Percentiles rank a stretch among this genome's conserved stretches.
phyloP scores from a whole-genome alignment of 2,113 vertebrate genomes.

The Poicephalus meyeri region DNA sequence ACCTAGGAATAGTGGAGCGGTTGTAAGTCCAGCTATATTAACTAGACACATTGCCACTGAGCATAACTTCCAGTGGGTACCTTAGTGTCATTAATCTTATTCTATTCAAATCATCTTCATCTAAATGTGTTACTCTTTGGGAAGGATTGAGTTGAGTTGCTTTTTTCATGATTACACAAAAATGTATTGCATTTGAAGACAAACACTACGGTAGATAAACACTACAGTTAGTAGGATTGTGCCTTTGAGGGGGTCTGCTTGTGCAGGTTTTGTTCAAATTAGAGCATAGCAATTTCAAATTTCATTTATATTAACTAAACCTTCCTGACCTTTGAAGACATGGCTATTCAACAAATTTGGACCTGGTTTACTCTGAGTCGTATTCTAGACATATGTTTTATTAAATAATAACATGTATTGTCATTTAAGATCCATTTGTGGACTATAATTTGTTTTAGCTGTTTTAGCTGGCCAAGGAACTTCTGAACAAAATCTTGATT shows the following conservation, averaged over 20 bases:
- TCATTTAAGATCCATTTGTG: neutral
- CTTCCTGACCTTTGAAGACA: neutral
- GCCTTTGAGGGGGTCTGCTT: constrained; percentile 15
- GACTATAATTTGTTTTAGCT: neutral
- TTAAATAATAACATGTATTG: neutral
- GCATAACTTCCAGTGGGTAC: neutral
- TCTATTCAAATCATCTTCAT: neutral
- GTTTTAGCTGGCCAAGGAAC: neutral
- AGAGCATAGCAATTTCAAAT: neutral
- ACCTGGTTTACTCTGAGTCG: neutral
- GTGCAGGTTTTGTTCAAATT: neutral
- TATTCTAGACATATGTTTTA: neutral
- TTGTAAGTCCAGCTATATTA: neutral
- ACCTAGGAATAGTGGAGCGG: neutral
- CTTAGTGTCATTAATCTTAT: neutral
- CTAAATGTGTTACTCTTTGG: neutral
- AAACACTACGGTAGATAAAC: neutral
- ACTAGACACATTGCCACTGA: neutral
- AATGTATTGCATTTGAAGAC: neutral
- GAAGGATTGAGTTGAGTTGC: constrained; percentile 22
- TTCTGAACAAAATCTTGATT: neutral
- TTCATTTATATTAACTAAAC: neutral
- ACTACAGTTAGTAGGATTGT: neutral
- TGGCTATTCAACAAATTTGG: neutral
- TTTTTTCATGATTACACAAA: constrained; percentile 10